Conservation (phyloP, 53 echinoderm and acorn worm genomes). For the Temnopleurus reevesii region DNA sequence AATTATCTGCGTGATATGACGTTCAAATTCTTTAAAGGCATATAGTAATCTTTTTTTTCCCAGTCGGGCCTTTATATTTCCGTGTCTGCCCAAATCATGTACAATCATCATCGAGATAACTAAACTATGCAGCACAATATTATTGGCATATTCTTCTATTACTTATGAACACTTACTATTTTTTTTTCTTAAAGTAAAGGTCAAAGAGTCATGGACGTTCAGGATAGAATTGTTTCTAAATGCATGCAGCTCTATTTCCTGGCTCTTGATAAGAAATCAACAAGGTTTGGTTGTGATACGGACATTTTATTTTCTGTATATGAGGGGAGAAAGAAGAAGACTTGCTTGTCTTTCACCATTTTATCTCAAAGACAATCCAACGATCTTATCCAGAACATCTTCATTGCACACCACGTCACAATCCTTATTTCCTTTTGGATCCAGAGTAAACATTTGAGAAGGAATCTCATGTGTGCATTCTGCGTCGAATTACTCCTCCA, state of each 20-base stretch:
- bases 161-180: no score
- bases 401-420: neutral
- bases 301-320: neutral
- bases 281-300: neutral
- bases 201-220: neutral
- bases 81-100: no score
- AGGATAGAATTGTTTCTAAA: neutral
- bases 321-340: neutral
- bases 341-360: slow-evolving; percentile 11
- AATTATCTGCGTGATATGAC: no score
- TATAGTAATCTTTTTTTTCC: no score
- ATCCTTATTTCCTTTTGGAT: slow-evolving; percentile 36
- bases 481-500: slow-evolving; percentile 43
- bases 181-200: neutral
- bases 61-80: no score
- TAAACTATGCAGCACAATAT: neutral
- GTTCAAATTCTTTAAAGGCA: no score
- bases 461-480: slow-evolving; percentile 26
- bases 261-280: neutral
- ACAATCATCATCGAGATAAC: neutral
- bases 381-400: slow-evolving; percentile 25
- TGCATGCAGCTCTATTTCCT: slow-evolving; percentile 34
- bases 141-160: neutral
- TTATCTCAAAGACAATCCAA: neutral
- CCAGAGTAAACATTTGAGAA: slow-evolving; percentile 46